Evolutionary conservation across 2,797 vertebrate species (phyloP).

Genomic region (Lepidocolaptes lacrymiger): DNA sequence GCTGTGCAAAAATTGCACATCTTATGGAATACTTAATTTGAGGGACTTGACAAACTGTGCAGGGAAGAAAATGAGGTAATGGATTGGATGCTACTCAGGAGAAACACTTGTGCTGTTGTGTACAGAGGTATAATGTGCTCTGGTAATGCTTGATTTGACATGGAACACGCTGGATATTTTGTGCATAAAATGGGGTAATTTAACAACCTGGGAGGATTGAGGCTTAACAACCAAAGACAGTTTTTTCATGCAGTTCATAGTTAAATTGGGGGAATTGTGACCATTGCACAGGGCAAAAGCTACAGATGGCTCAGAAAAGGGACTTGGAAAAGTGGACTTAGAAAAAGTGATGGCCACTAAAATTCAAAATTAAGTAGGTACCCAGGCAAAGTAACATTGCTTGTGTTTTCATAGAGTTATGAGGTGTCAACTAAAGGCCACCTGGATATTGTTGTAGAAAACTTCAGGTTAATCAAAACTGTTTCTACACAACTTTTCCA

Average conservation of each 20-base stretch:
- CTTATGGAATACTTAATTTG: constrained; percentile 1
- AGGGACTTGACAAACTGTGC: background rate
- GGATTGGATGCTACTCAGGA: background rate
- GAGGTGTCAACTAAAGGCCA: background rate
- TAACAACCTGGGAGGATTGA: too few species aligned
- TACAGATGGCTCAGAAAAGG: background rate
- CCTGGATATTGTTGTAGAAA: background rate
- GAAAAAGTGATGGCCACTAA: accelerated
- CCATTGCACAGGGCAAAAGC: background rate
- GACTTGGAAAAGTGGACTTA: background rate
- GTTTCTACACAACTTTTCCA: background rate
- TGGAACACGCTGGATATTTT: background rate
- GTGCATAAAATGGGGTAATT: background rate
- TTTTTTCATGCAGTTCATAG: background rate
- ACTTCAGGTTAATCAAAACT: background rate
- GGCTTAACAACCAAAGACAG: background rate
- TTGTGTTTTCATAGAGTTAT: accelerated
- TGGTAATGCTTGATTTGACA: background rate
- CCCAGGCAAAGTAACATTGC: background rate
- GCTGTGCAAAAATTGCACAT: background rate
- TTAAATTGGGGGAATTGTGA: background rate
- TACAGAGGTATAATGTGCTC: background rate
- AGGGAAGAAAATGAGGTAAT: background rate
- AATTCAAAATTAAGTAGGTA: background rate
- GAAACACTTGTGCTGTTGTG: background rate